Evolutionary conservation across 1,140 invertebrate genomes (phyloP).

Genomic region (Drosophila obscura): DNA sequence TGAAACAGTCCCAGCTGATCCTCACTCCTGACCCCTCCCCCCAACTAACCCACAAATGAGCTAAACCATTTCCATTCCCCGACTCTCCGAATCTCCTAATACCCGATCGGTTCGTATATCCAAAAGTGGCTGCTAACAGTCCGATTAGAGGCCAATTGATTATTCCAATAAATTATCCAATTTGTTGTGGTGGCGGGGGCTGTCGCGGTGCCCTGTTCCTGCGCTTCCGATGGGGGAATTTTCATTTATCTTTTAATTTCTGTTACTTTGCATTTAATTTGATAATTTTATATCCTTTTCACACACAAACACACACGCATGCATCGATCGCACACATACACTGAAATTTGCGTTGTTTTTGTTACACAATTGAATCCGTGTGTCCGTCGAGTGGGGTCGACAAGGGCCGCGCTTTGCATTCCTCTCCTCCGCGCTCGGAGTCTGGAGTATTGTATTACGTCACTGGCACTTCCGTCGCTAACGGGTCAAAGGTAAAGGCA

Average conservation of each 20-base stretch:
- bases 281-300: slow-evolving; percentile 19
- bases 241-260: background rate
- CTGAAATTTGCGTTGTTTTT: slow-evolving; percentile 39
- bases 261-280: background rate
- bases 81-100: slow-evolving; percentile 10
- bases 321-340: slow-evolving; percentile 29
- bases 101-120: slow-evolving; percentile 32
- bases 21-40: too few species aligned
- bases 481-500: slow-evolving; percentile 24
- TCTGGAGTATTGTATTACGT: slow-evolving; percentile 75
- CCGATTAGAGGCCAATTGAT: slow-evolving; percentile 36
- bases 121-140: slow-evolving; percentile 26
- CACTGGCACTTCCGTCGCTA: slow-evolving; percentile 76
- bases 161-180: slow-evolving; percentile 70
- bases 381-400: slow-evolving; percentile 5
- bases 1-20: slow-evolving; percentile 11
- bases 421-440: slow-evolving; percentile 17
- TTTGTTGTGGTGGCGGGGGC: slow-evolving; percentile 14
- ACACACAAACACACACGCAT: slow-evolving; percentile 15
- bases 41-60: background rate
- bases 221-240: slow-evolving; percentile 19
- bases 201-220: slow-evolving; percentile 10
- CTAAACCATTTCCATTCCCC: slow-evolving; percentile 2
- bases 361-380: slow-evolving; percentile 61
- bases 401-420: slow-evolving; percentile 16